These are phyloP conservation scores for Cathartes aura DNA, from an alignment of 2,113 vertebrate genomes.

Conservation along the genomic window DNA sequence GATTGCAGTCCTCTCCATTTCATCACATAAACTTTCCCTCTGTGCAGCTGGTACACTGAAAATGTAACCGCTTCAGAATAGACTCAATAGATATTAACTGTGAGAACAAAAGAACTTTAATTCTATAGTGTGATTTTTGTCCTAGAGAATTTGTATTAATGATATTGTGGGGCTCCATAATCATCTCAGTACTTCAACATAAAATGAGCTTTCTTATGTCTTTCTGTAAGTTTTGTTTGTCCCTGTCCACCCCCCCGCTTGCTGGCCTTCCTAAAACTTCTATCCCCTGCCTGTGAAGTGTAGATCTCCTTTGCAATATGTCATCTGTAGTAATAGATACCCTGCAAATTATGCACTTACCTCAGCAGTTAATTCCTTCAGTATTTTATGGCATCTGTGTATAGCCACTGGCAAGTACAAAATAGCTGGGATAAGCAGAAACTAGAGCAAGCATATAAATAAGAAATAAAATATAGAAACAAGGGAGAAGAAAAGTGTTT, in stretches of 20 bases:
- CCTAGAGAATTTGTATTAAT: not conserved
- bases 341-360: not conserved
- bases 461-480: not conserved
- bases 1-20: slow-evolving; percentile 44
- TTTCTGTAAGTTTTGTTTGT: not conserved
- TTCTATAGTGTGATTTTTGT: not conserved
- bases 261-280: not conserved
- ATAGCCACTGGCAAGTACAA: not conserved
- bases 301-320: not conserved
- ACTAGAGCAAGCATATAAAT: not conserved
- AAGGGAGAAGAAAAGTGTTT: not conserved
- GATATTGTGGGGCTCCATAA: not conserved
- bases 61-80: not conserved
- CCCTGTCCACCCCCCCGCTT: not conserved
- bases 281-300: not conserved
- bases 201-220: not conserved
- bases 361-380: not conserved
- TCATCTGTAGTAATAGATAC: not conserved
- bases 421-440: not conserved
- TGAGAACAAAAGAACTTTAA: not conserved
- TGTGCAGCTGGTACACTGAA: slow-evolving; percentile 5
- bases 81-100: not conserved
- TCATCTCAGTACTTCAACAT: not conserved
- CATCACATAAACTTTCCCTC: not conserved
- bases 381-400: not conserved